Base-by-base conservation (phyloP, 2,113 vertebrate genomes). In the Sylvilagus bachmani region DNA sequence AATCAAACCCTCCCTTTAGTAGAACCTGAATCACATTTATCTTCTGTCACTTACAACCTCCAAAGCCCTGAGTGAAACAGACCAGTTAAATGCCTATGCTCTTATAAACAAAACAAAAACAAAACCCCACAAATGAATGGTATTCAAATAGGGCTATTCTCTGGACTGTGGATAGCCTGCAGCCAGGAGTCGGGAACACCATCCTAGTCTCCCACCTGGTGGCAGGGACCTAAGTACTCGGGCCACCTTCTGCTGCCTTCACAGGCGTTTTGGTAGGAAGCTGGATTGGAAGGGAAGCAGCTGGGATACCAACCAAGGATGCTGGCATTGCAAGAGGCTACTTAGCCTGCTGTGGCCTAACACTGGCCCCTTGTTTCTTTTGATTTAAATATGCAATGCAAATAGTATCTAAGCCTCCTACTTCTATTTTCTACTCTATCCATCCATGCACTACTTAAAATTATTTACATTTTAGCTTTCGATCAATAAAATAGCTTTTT, bases 381-480 rank as follows among this genome's bases (percentile, higher is more conserved):
- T 86, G 12, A 1, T 79, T 82, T 80, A 92, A 70, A 51, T 27
- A 44, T 44, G 86, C 58, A 83, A 66, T 31, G 17, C 51, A 84
- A 93, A 88, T 24, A 85, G 31, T 80, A 55, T n/a, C 31, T 78
- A 61, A 64, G 49, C 81, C 25, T 83, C 71, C 24, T 33, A n/a
- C 38, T 84, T 87, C 64, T 90, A 33, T 55, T 71, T 92, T 94
- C 69, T 73, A 62, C 44, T 61, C 44, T 91, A 86, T 88, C 55
- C 36, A 62, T 44, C 44, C n/a, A 58, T 62, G 27, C 16, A 19
- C 89, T 82, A 86, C 51, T 89, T 71, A 94, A 86, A 93, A 78
- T 89, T 90, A 91, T 64, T 84, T 81, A 86, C 6, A 49, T 86
- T 95, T 85, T 91, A 84, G 11, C 12, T 90, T 92, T 90, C 29